Evolutionary conservation across 2,113 vertebrate genomes (phyloP).

Genomic region (Perccottus glenii): DNA sequence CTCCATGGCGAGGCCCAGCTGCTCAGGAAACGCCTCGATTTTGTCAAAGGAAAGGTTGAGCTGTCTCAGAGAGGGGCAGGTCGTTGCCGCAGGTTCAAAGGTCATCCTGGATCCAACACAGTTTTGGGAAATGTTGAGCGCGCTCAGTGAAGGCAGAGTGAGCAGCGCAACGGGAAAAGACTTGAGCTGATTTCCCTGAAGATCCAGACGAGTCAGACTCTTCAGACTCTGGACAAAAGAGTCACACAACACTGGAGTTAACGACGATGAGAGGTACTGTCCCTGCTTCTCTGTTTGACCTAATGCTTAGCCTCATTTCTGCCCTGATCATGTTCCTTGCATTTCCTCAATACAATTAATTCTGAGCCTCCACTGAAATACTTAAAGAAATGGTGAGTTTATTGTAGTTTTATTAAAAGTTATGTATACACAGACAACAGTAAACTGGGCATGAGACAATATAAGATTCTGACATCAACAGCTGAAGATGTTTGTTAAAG

Average conservation of each 20-base stretch:
- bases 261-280: too few relatives aligned
- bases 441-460: too few relatives aligned
- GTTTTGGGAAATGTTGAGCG: slow-evolving; percentile 90
- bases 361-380: too few relatives aligned
- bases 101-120: slow-evolving; percentile 83
- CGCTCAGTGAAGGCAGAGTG: slow-evolving; percentile 82
- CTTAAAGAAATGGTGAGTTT: too few relatives aligned
- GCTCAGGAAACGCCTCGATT: slow-evolving; percentile 78
- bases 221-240: slow-evolving; percentile 80
- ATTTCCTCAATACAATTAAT: too few relatives aligned
- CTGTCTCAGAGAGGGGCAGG: slow-evolving; percentile 84
- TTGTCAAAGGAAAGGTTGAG: slow-evolving; percentile 93
- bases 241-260: not conserved
- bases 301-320: too few relatives aligned
- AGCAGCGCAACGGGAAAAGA: slow-evolving; percentile 84
- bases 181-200: slow-evolving; percentile 88
- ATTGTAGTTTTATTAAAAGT: too few relatives aligned
- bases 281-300: too few relatives aligned
- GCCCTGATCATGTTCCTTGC: too few relatives aligned
- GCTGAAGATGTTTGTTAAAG: too few relatives aligned
- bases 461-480: too few relatives aligned
- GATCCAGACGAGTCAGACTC: slow-evolving; percentile 89
- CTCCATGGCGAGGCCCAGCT: slow-evolving; percentile 72
- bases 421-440: too few relatives aligned
- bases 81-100: slow-evolving; percentile 70